These are phyloP conservation scores for Drosophila suboccidentalis DNA, from an alignment of 2,888 invertebrate species.

Conservation along the genomic window DNA sequence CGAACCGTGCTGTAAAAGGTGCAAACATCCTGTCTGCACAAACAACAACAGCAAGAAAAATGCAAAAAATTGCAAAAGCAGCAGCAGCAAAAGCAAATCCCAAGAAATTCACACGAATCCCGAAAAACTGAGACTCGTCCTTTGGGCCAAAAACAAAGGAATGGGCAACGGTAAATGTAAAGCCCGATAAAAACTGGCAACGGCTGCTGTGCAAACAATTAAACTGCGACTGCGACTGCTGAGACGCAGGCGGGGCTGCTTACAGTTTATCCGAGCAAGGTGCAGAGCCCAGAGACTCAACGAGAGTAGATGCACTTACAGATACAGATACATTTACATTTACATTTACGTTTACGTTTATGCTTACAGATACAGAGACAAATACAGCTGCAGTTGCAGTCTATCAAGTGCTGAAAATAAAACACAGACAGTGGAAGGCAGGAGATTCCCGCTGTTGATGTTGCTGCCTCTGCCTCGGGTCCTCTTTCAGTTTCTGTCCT, in stretches of 20 bases:
- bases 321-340: slow-evolving; percentile 37
- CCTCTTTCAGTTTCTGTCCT: slow-evolving; percentile 23
- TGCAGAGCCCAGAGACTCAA: slow-evolving; percentile 47
- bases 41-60: slow-evolving; percentile 22
- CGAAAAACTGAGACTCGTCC: slow-evolving; percentile 37
- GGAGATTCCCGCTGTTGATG: slow-evolving; percentile 42
- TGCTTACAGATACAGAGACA: slow-evolving; percentile 24
- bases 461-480: slow-evolving; percentile 18
- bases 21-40: slow-evolving; percentile 76
- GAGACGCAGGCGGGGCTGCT: slow-evolving; percentile 29
- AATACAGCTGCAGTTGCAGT: slow-evolving; percentile 23
- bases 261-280: slow-evolving; percentile 52
- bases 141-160: slow-evolving; percentile 39
- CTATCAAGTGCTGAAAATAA: slow-evolving; percentile 69
- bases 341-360: slow-evolving; percentile 28
- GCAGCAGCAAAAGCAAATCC: slow-evolving; percentile 36
- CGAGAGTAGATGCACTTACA: slow-evolving; percentile 31
- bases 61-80: slow-evolving; percentile 53
- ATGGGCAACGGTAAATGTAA: slow-evolving; percentile 61
- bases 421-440: slow-evolving; percentile 46
- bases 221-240: slow-evolving; percentile 42
- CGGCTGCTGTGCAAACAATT: slow-evolving; percentile 78
- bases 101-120: slow-evolving; percentile 65
- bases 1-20: slow-evolving; percentile 59
- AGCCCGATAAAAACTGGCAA: slow-evolving; percentile 53